Base-by-base conservation (phyloP, 92 coral and sea anemone genomes). In the Ricordea florida region DNA sequence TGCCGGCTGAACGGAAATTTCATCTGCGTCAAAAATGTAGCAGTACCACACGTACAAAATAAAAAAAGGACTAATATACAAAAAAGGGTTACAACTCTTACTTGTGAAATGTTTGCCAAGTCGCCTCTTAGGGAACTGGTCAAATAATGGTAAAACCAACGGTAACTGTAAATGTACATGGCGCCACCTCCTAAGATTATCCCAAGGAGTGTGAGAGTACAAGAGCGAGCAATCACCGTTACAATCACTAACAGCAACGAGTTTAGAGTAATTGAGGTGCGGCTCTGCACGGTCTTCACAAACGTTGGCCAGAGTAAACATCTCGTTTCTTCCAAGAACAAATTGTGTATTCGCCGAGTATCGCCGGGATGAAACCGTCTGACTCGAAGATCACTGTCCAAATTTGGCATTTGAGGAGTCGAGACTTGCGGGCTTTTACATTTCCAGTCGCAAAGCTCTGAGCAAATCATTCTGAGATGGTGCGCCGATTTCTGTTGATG, bases 271-370 rank as follows among this genome's bases (percentile, higher is more conserved):
- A 75, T 27, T 2, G 64, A 74, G 9, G 72, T 51, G 5, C 74
- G 64, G 20, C 72, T 40, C 2, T 46, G 59, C 28, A 75, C 27
- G 25, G 74, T 50, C 33, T 52, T 61, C 10, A 47, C 72, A 24
- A 75, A 75, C 82, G 62, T 65, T 1, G 82, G 82, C 82, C 82
- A 75, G n/a, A 75, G 8, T 7, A 75, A 10, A 32, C 82, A 75
- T 34, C 72, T 22, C 3, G 82, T 63, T 34, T 75, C 82, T 26
- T 75, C 82, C 30, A 75, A 48, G 72, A 75, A 75, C 2, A 75
- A 26, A 52, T 65, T 75, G 63, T 75, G 82, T 8, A 75, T 41
- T 13, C 82, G 82, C 51, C 46, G 82, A 3, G 73, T 62, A 63
- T 75, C 82, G 3, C 33, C 71, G 25, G 56, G 48, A 13, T 62